These are phyloP conservation scores for Ophiothrix spiculata DNA, from an alignment of 35 echinoderm and acorn worm species.

Conservation along the genomic window DNA sequence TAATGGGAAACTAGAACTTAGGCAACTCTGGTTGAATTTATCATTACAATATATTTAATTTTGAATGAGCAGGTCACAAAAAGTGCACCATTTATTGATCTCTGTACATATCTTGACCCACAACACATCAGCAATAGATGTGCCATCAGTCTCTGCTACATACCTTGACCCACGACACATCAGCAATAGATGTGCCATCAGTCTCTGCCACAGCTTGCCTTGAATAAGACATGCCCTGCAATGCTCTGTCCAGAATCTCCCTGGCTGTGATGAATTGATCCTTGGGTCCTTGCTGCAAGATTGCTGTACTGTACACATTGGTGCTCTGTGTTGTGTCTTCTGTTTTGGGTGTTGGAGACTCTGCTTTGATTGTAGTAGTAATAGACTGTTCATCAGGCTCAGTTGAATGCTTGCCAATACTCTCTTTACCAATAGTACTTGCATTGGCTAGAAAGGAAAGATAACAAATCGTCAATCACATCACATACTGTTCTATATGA, in stretches of 20 bases:
- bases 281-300: slow-evolving; percentile 66
- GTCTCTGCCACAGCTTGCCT: slow-evolving; percentile 82
- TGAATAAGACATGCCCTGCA: slow-evolving; percentile 81
- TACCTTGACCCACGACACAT: slow-evolving; percentile 97
- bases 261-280: slow-evolving; percentile 84
- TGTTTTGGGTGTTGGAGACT: slow-evolving; percentile 16
- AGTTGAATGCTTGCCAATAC: slow-evolving; percentile 16
- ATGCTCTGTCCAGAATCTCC: slow-evolving; percentile 84
- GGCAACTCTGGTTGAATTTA: too few species aligned
- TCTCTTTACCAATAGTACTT: neutral
- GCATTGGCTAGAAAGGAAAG: too few species aligned
- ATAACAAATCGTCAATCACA: too few species aligned
- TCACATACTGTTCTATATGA: too few species aligned
- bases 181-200: slow-evolving; percentile 89
- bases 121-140: slow-evolving; percentile 85
- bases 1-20: too few species aligned
- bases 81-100: too few species aligned
- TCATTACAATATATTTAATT: too few species aligned
- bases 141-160: slow-evolving; percentile 65
- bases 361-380: neutral
- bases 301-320: slow-evolving; percentile 68
- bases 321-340: slow-evolving; percentile 44
- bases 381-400: slow-evolving; percentile 45
- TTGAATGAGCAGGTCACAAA: too few species aligned
- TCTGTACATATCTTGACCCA: slow-evolving; percentile 93